Evolutionary conservation across 1,140 invertebrate species (phyloP).

Genomic region (Plodia interpunctella): DNA sequence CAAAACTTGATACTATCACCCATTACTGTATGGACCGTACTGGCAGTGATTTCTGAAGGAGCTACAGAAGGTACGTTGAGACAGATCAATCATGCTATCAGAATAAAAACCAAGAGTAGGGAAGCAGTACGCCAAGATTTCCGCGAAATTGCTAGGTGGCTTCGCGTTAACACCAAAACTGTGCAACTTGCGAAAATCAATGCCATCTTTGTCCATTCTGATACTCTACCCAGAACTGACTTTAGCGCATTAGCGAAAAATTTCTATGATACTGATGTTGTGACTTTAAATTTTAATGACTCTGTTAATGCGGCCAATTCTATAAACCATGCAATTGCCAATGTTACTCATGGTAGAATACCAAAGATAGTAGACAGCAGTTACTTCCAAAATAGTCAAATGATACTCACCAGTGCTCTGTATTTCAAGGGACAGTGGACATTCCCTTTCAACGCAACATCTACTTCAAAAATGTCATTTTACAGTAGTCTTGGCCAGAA

Average conservation of each 20-base stretch:
- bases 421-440: conserved; percentile 92
- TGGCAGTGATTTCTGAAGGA: conserved; percentile 74
- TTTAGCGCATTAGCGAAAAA: conserved; percentile 47
- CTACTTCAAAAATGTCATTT: conserved; percentile 78
- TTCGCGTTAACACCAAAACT: conserved; percentile 58
- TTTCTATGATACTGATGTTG: conserved; percentile 78
- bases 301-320: conserved; percentile 45
- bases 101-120: conserved; percentile 39
- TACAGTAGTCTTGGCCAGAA: conserved; percentile 71
- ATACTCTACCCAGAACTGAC: conserved; percentile 33
- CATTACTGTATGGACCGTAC: conserved; percentile 72
- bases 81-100: conserved; percentile 55
- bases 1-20: conserved; percentile 68
- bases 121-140: conserved; percentile 48
- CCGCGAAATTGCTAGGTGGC: conserved; percentile 45
- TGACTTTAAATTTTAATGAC: conserved; percentile 79
- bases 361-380: conserved; percentile 77
- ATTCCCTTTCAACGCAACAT: conserved; percentile 81
- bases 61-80: conserved; percentile 53
- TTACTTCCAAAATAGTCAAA: conserved; percentile 74
- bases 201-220: conserved; percentile 48
- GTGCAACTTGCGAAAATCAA: conserved; percentile 56
- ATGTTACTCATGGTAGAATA: conserved; percentile 83
- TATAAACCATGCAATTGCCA: conserved; percentile 83
- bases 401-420: conserved; percentile 86